Conservation (phyloP, 2,797 vertebrate genomes). For the Sandelia bainsii region DNA sequence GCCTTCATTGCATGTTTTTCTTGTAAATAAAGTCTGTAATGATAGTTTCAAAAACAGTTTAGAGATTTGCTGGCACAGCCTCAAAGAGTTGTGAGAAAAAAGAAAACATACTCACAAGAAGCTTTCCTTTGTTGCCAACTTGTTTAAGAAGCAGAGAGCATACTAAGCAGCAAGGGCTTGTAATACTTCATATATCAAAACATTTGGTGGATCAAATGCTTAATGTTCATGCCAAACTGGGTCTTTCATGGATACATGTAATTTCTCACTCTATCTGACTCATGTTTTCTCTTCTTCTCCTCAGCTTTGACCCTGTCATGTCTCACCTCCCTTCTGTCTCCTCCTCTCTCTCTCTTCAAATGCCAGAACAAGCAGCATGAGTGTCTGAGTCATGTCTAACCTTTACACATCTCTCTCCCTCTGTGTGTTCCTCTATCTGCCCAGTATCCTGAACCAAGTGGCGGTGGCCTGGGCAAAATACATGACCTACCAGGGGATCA, state of each 20-base stretch:
- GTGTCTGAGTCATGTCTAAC: slow-evolving; percentile 77
- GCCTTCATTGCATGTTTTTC: slow-evolving; percentile 66
- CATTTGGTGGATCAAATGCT: slow-evolving; percentile 65
- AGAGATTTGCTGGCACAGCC: slow-evolving; percentile 70
- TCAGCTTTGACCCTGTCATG: slow-evolving; percentile 45
- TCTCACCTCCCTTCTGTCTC: slow-evolving; percentile 35
- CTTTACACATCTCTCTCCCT: slow-evolving; percentile 69
- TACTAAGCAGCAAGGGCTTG: slow-evolving; percentile 56
- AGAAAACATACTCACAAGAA: slow-evolving; percentile 56
- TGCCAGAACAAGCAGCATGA: slow-evolving; percentile 61
- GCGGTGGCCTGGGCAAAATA: slow-evolving; percentile 57
- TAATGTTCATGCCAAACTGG: slow-evolving; percentile 48
- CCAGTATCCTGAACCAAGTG: slow-evolving; percentile 70
- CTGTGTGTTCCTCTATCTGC: slow-evolving; percentile 65
- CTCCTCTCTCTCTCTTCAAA: slow-evolving; percentile 51
- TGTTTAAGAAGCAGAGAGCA: slow-evolving; percentile 71
- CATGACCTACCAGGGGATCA: slow-evolving; percentile 66
- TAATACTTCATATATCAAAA: slow-evolving; percentile 70
- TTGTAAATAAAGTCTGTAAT: slow-evolving; percentile 76
- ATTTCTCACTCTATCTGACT: slow-evolving; percentile 51
- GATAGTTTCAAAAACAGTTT: slow-evolving; percentile 74
- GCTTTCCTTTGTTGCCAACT: slow-evolving; percentile 73
- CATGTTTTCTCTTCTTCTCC: slow-evolving; percentile 32
- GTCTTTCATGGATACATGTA: slow-evolving; percentile 40
- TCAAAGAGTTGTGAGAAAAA: slow-evolving; percentile 59